These are phyloP conservation scores for Agrochola macilenta DNA, from an alignment of 2,888 invertebrate genomes.

Conservation along the genomic window DNA sequence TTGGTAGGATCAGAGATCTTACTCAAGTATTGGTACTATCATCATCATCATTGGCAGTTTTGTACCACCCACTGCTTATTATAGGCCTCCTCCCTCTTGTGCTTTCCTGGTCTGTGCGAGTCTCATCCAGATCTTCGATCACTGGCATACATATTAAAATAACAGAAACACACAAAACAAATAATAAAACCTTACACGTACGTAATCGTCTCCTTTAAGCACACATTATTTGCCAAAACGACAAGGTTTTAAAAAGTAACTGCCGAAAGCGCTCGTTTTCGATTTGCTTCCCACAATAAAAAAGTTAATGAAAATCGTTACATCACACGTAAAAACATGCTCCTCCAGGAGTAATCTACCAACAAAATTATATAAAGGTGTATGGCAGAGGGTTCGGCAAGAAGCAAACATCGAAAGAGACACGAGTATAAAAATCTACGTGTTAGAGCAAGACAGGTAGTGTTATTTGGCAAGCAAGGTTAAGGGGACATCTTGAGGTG, in stretches of 20 bases:
- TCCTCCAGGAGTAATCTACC: slow-evolving; percentile 63
- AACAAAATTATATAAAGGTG: slow-evolving; percentile 71
- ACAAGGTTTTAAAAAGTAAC: slow-evolving; percentile 48
- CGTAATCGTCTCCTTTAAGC: slow-evolving; percentile 20
- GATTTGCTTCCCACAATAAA: slow-evolving; percentile 53
- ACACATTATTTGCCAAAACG: slow-evolving; percentile 34
- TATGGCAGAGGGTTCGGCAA: slow-evolving; percentile 51
- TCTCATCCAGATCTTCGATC: too few species aligned
- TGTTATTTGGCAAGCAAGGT: slow-evolving; percentile 72
- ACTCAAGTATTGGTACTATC: not conserved
- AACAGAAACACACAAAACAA: slow-evolving; percentile 24
- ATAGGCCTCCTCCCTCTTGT: too few species aligned
- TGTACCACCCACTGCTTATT: too few species aligned
- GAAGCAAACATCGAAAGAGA: slow-evolving; percentile 71
- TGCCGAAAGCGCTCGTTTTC: slow-evolving; percentile 25
- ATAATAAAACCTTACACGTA: slow-evolving; percentile 28
- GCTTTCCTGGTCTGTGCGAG: too few species aligned
- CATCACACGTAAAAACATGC: slow-evolving; percentile 69
- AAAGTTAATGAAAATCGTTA: slow-evolving; percentile 63
- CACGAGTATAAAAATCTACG: slow-evolving; percentile 24
- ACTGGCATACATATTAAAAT: slow-evolving; percentile 2
- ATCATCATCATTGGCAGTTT: too few species aligned
- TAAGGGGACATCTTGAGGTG: slow-evolving; percentile 73
- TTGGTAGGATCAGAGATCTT: not conserved
- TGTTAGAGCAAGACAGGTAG: slow-evolving; percentile 64